Evolutionary conservation across 2,113 vertebrate genomes (phyloP), one percentile per base, ranked within the genome.

Genomic region (Zosterops hypoxanthus): DNA sequence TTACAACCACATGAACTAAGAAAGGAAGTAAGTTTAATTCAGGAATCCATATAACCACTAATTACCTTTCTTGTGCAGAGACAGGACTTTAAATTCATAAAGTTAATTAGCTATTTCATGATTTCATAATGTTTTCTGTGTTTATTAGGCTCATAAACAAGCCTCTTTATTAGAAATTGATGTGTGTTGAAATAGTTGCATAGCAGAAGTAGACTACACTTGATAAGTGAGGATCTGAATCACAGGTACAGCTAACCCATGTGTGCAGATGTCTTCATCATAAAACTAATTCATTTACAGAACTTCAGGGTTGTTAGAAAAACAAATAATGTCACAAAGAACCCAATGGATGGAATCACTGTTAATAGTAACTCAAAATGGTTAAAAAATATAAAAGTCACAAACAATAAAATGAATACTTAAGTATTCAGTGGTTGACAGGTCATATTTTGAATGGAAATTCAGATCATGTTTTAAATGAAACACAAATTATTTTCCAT

Each of bases 101-200:
- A 97, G 70, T 91, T 96, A 97, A 97, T 97, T 97, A 96, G 33
- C 44, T 68, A 60, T 53, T 96, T 95, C 91, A 90, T 92, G 42
- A 94, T 96, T 89, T 73, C 73, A 76, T 96, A 96, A 91, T 82
- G 41, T 64, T 94, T 86, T 92, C 17, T 91, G 34, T 95, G 49
- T 86, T 97, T 96, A 95, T 95, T 95, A 96, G 64, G 55, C 57
- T 72, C 57, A 94, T 94, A 96, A 86, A 88, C 60, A 95, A 69
- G 23, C 36, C 28, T 91, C 92, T 92, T 92, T 97, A 94, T 95
- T 95, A 88, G 52, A 93, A 97, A 95, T 68, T 71, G 39, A 88
- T 92, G 60, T 8, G 2, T 94, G 53, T 71, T 93, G 84, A 92
- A 82, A 71, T 47, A 76, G 28, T 49, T 71, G 14, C 5, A 34